phyloP scores from a whole-genome alignment of 2,888 invertebrate genomes.

The Capitulum mitella region DNA sequence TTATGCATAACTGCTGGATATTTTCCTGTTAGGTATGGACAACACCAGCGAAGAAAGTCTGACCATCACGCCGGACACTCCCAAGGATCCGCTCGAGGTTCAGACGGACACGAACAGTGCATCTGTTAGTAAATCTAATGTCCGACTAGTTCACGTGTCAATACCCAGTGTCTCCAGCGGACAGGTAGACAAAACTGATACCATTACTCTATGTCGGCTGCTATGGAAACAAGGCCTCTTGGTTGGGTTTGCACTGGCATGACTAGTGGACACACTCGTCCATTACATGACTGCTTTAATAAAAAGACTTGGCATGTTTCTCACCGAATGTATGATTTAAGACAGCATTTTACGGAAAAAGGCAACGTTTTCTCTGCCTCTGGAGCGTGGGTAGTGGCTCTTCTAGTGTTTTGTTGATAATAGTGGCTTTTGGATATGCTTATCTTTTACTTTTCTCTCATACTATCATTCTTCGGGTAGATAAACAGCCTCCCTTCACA shows the following conservation, averaged over 20 bases:
- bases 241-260: not conserved
- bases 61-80: not conserved
- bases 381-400: slow-evolving; percentile 4
- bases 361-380: not conserved
- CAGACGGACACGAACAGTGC: not conserved
- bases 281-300: not conserved
- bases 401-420: not conserved
- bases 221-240: not conserved
- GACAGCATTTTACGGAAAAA: no score
- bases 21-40: slow-evolving; percentile 13
- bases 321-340: no score
- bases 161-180: slow-evolving; percentile 1
- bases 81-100: not conserved
- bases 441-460: no score
- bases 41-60: not conserved
- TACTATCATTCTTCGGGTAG: no score
- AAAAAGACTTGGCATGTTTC: not conserved
- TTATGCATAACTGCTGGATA: not conserved
- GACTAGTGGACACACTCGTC: not conserved
- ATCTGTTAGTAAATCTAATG: slow-evolving; percentile 13
- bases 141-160: slow-evolving; percentile 10
- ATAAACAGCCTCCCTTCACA: no score
- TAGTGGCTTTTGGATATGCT: no score
- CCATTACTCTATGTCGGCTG: not conserved
- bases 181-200: not conserved